Percentiles rank a stretch among this genome's conserved stretches.
phyloP scores from a whole-genome alignment of 1,140 invertebrate species.

The Andrena cerasifolii region DNA sequence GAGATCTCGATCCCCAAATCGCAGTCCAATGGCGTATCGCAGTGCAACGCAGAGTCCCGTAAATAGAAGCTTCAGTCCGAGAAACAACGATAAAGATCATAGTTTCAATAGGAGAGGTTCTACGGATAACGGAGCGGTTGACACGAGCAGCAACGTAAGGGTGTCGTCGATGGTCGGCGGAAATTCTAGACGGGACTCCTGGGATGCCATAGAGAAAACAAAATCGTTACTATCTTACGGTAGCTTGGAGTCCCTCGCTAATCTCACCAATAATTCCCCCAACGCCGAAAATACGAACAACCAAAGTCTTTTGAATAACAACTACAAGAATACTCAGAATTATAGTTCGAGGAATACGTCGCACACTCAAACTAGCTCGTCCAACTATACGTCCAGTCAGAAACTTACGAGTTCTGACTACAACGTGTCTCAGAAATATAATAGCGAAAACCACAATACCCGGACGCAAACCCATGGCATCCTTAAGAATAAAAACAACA shows the following conservation, averaged over 20 bases:
- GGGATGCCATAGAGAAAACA: constrained; percentile 92
- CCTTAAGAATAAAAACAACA: constrained; percentile 80
- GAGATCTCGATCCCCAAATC: constrained; percentile 72
- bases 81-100: constrained; percentile 78
- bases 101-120: constrained; percentile 71
- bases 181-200: constrained; percentile 87
- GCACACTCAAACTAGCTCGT: constrained; percentile 65
- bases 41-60: constrained; percentile 72
- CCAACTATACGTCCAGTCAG: constrained; percentile 66
- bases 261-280: constrained; percentile 83
- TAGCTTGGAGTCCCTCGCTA: constrained; percentile 86
- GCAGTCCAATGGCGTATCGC: constrained; percentile 69
- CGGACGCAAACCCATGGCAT: constrained; percentile 75
- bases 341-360: constrained; percentile 67
- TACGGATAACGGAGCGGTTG: constrained; percentile 82
- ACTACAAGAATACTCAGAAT: constrained; percentile 70
- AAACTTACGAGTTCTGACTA: constrained; percentile 73
- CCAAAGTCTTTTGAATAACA: constrained; percentile 34
- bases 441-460: constrained; percentile 61
- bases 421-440: constrained; percentile 63
- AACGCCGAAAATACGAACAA: constrained; percentile 19
- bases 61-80: constrained; percentile 78
- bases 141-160: constrained; percentile 86
- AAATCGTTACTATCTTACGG: constrained; percentile 87
- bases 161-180: constrained; percentile 87